Conservation (phyloP, 1,140 invertebrate species). For the Colletes latitarsis region DNA sequence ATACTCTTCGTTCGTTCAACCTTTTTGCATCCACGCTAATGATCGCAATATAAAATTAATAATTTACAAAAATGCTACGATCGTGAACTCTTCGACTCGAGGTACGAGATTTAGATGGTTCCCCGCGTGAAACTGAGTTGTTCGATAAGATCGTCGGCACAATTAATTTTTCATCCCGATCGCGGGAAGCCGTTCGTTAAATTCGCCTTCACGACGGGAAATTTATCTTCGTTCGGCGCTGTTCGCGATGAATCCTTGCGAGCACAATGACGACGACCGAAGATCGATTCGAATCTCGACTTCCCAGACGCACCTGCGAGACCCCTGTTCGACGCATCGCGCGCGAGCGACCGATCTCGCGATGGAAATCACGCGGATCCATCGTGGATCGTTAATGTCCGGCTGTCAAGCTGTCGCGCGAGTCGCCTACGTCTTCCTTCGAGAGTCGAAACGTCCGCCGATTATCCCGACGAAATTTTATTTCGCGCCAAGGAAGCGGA, state of each 20-base stretch:
- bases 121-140: neutral
- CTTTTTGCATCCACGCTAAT: too few species aligned
- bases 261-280: slow-evolving; percentile 30
- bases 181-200: slow-evolving; percentile 13
- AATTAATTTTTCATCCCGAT: slow-evolving; percentile 26
- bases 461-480: slow-evolving; percentile 39
- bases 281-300: slow-evolving; percentile 55
- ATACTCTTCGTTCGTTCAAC: too few species aligned
- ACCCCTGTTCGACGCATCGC: slow-evolving; percentile 28
- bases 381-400: slow-evolving; percentile 67
- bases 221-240: slow-evolving; percentile 42
- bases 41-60: too few species aligned
- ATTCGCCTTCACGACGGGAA: slow-evolving; percentile 2
- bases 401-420: slow-evolving; percentile 64
- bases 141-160: too few species aligned
- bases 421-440: slow-evolving; percentile 64
- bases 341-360: slow-evolving; percentile 50
- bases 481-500: neutral
- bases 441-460: slow-evolving; percentile 48
- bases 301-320: slow-evolving; percentile 57
- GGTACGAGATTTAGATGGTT: too few species aligned
- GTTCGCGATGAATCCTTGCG: slow-evolving; percentile 39
- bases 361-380: slow-evolving; percentile 65
- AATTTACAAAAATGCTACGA: too few species aligned
- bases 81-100: too few species aligned